Percentiles rank a stretch among this genome's conserved stretches.
phyloP scores from a whole-genome alignment of 92 coral and sea anemone species.

The Epizoanthus fatuus region DNA sequence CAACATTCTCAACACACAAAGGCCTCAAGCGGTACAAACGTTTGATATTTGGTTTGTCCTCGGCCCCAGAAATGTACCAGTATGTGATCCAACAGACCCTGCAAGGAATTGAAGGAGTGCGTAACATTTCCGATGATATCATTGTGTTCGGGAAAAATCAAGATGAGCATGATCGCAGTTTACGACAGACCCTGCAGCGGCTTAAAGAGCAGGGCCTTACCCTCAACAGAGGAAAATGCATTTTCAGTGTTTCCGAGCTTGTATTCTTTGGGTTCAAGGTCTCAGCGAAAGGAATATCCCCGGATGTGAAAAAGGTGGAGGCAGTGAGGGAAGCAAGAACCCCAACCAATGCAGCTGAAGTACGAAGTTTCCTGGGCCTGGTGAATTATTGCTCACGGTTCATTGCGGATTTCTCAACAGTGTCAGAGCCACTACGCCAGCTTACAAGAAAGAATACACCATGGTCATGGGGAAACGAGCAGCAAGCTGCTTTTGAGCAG shows the following conservation, averaged over 20 bases:
- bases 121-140: not conserved
- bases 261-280: slow-evolving; percentile 49
- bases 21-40: no score
- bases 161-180: not conserved
- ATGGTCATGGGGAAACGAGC: slow-evolving; percentile 26
- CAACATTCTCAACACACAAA: no score
- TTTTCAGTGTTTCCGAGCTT: slow-evolving; percentile 41
- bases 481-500: slow-evolving; percentile 37
- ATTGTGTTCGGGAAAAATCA: not conserved
- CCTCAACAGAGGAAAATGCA: slow-evolving; percentile 9
- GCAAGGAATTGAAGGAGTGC: not conserved
- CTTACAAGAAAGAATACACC: slow-evolving; percentile 1
- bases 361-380: slow-evolving; percentile 49
- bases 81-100: not conserved
- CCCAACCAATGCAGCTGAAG: not conserved
- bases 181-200: not conserved
- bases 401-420: slow-evolving; percentile 39
- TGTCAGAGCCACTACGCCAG: slow-evolving; percentile 18
- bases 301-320: not conserved
- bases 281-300: slow-evolving; percentile 37
- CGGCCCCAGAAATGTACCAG: not conserved
- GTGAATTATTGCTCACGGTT: slow-evolving; percentile 38
- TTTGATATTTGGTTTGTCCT: not conserved
- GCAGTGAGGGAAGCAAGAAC: not conserved
- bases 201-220: slow-evolving; percentile 30